These are phyloP conservation scores for Clepsis dumicolana DNA, from an alignment of 2,888 invertebrate species.

Conservation along the genomic window DNA sequence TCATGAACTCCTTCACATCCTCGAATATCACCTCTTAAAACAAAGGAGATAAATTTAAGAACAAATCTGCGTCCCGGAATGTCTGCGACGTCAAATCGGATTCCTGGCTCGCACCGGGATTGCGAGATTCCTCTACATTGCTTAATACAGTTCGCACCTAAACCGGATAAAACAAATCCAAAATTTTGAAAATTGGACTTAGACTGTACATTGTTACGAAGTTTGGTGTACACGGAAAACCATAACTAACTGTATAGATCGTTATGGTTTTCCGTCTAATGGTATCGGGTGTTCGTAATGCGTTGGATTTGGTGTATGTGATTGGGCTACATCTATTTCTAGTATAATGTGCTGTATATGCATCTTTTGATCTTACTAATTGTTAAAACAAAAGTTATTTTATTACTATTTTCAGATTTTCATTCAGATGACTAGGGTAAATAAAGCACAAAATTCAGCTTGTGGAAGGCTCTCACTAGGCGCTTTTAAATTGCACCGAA, in stretches of 20 bases:
- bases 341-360: too few relatives aligned
- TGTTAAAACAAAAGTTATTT: too few relatives aligned
- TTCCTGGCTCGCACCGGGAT: slow-evolving; percentile 44
- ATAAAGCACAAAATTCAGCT: too few relatives aligned
- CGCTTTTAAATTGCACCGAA: too few relatives aligned
- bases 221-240: neutral
- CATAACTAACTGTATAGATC: too few relatives aligned
- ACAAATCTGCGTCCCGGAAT: slow-evolving; percentile 44
- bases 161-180: slow-evolving; percentile 8
- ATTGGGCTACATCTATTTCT: too few relatives aligned
- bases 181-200: slow-evolving; percentile 21
- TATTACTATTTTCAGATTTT: too few relatives aligned
- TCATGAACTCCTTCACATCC: neutral
- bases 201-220: neutral
- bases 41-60: slow-evolving; percentile 27
- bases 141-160: slow-evolving; percentile 14
- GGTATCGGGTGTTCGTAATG: neutral
- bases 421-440: too few relatives aligned
- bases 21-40: neutral
- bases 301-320: too few relatives aligned
- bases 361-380: too few relatives aligned
- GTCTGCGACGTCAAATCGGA: slow-evolving; percentile 45
- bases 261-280: neutral
- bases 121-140: slow-evolving; percentile 43
- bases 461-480: too few relatives aligned